These are phyloP conservation scores for Drosophila melanogaster DNA, from an alignment of 1,140 invertebrate genomes.

Conservation along the genomic window DNA sequence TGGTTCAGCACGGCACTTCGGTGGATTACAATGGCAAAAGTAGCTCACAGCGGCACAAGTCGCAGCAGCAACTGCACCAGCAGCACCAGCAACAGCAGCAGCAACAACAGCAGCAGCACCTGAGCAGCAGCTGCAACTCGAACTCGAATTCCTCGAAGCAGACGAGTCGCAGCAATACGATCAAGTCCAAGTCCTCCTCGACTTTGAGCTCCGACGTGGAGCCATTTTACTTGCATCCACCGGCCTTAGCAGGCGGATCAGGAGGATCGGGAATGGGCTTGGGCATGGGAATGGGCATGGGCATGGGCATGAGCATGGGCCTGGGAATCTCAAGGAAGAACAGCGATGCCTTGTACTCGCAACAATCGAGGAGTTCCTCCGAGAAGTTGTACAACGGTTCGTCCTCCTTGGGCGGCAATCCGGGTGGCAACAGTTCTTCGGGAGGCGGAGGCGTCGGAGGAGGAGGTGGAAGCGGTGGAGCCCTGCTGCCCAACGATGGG, in stretches of 20 bases:
- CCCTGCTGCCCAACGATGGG: constrained; percentile 88
- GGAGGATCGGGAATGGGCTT: constrained; percentile 22
- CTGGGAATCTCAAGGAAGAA: constrained; percentile 64
- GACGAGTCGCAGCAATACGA: constrained; percentile 80
- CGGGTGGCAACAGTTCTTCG: constrained; percentile 20
- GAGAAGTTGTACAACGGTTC: constrained; percentile 80
- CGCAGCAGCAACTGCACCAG: constrained; percentile 56
- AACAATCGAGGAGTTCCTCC: constrained; percentile 79
- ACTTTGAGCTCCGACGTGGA: constrained; percentile 85
- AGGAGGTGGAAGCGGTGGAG: constrained; percentile 14
- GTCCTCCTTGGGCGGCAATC: constrained; percentile 20
- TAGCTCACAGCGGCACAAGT: constrained; percentile 67
- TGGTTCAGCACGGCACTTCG: constrained; percentile 90
- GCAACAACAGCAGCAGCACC: constrained; percentile 57
- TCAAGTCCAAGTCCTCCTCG: constrained; percentile 83
- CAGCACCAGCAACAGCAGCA: constrained; percentile 53
- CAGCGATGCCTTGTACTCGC: constrained; percentile 72
- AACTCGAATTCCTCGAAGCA: constrained; percentile 84
- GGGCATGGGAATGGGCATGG: constrained; percentile 3
- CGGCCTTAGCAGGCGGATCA: constrained; percentile 70
- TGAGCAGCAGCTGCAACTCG: constrained; percentile 78
- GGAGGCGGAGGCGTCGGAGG: constrained; percentile 16
- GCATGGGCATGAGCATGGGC: constrained; percentile 32
- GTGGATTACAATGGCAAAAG: constrained; percentile 86
- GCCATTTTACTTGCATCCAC: constrained; percentile 91